Evolutionary conservation across 2,113 vertebrate species (phyloP), one percentile per base, ranked within the genome.

Genomic region (Atherinomorus stipes): DNA sequence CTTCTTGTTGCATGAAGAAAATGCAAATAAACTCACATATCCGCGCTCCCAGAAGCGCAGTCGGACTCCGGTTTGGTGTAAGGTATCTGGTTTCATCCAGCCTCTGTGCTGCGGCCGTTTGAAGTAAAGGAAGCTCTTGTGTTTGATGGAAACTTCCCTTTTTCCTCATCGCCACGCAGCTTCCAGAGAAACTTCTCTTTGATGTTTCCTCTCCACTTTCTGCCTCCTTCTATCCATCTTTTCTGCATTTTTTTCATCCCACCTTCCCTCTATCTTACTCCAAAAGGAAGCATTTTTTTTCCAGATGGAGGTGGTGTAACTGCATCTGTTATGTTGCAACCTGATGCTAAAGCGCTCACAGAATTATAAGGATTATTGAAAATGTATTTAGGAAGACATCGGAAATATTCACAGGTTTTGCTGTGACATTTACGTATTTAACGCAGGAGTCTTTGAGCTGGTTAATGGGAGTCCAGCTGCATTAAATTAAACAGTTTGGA

Each of bases 91-190:
- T 91, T 91, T 91, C 83, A 91, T 90, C 75, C 72, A 9, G 78
- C 66, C 83, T 85, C 77, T 84, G 76, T 63, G 82, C 81, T 42
- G 83, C 62, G 79, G 72, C 79, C 23, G 80, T 91, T 91, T 91
- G 88, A 90, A 91, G 83, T 80, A 71, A 74, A 86, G 80, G 70
- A 79, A 74, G 64, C 80, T 83, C 57, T 15, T 81, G 71, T 83
- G 81, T 91, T 93, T 91, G 80, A 90, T 93, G 87, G 74, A 88
- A 83, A 86, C 78, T 88, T 74, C 76, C 84, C 88, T 85, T 88
- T 78, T 90, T 81, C 88, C 76, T 85, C 89, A 72, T 85, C 85
- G 85, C 80, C 77, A 70, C 73, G 69, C 83, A 77, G 73, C 76
- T 81, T 83, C 81, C 73, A 82, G 47, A 80, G 45, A 85, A 88